phyloP scores from a whole-genome alignment of 92 coral and sea anemone genomes.

The Epizoanthus ramosus region DNA sequence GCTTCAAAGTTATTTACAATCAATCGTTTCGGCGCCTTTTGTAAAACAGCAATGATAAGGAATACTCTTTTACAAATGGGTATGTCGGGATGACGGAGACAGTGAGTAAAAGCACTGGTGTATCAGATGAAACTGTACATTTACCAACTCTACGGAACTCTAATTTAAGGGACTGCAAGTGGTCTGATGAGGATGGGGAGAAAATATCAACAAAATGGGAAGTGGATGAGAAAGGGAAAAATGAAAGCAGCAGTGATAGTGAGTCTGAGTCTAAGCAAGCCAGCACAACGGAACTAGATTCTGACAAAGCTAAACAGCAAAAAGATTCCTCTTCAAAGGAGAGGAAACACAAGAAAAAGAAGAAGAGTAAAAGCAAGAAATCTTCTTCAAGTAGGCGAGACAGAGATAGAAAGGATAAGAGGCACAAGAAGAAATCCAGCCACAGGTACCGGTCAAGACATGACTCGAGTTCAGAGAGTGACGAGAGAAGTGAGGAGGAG shows the following conservation, averaged over 20 bases:
- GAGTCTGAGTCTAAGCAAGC: neutral
- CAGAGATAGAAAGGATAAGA: neutral
- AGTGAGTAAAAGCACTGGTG: neutral
- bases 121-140: neutral
- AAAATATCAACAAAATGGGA: neutral
- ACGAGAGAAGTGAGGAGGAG: neutral
- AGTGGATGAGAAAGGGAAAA: constrained; percentile 19
- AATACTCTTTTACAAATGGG: too few relatives aligned
- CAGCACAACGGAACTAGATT: neutral
- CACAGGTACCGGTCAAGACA: constrained; percentile 14
- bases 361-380: constrained; percentile 19
- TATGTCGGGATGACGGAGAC: neutral
- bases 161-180: neutral
- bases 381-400: constrained; percentile 12
- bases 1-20: too few relatives aligned
- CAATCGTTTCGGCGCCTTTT: too few relatives aligned
- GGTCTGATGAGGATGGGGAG: constrained; percentile 14
- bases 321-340: constrained; percentile 36
- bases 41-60: too few relatives aligned
- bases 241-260: constrained; percentile 7
- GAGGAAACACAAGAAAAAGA: constrained; percentile 55
- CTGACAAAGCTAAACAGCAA: neutral
- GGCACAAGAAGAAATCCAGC: neutral
- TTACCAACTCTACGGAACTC: neutral
- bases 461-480: constrained; percentile 23